Conservation (phyloP, 1,140 invertebrate species). For the Hypsibius dujardini region DNA sequence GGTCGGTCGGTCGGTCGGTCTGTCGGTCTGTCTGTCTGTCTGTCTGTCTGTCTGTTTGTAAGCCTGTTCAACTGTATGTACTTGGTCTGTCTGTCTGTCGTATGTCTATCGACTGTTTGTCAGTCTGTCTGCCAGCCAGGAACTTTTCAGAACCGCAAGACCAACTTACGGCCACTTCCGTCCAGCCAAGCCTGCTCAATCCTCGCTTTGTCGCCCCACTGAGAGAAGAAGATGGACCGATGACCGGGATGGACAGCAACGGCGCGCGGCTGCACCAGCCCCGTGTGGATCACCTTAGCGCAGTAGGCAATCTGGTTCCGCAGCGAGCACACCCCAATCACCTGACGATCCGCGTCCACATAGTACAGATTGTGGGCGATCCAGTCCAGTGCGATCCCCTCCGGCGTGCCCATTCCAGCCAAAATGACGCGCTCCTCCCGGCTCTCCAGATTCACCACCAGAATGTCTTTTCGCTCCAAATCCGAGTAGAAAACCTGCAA, state of each 20-base stretch:
- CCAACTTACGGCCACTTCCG: conserved; percentile 6
- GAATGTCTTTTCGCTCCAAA: background rate
- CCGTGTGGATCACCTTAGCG: background rate
- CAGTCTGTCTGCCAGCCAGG: no score
- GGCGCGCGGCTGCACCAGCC: background rate
- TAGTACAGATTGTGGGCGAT: conserved; percentile 6
- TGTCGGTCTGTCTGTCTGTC: no score
- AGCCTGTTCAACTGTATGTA: no score
- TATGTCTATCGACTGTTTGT: no score
- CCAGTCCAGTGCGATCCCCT: background rate
- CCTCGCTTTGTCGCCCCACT: background rate
- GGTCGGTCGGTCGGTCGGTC: no score
- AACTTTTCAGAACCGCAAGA: no score
- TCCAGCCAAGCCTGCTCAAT: conserved; percentile 5
- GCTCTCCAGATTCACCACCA: background rate
- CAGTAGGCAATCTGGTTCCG: background rate
- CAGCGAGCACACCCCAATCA: conserved; percentile 4
- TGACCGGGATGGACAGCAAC: conserved; percentile 6
- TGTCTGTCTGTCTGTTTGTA: no score
- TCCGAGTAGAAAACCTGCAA: conserved; percentile 11
- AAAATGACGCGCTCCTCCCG: background rate
- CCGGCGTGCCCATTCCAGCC: background rate
- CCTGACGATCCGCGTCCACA: background rate
- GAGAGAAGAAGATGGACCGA: background rate
- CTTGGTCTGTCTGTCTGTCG: no score